Evolutionary conservation across 2,113 vertebrate species (phyloP).

Genomic region (Urocitellus parryii): DNA sequence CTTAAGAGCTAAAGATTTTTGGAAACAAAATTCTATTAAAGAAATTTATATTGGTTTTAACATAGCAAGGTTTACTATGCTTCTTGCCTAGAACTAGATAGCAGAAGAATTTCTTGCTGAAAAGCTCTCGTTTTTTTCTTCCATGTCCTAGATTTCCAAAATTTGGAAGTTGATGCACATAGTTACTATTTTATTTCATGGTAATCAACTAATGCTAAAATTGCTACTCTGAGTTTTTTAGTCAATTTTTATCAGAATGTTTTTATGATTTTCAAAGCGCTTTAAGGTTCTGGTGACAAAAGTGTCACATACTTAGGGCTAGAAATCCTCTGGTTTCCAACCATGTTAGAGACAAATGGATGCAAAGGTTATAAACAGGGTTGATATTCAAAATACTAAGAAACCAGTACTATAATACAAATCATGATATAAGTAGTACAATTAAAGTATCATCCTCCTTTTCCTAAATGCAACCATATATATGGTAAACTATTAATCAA

Average conservation of each 20-base stretch:
- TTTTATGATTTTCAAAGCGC: not conserved
- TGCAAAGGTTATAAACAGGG: not conserved
- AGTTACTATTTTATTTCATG: not conserved
- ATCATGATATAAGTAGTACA: not conserved
- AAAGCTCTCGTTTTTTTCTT: not conserved
- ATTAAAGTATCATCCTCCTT: not conserved
- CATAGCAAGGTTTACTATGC: not conserved
- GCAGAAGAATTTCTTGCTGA: not conserved
- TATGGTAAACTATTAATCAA: not conserved
- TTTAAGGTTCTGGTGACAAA: not conserved
- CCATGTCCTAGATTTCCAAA: not conserved
- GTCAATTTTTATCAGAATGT: not conserved
- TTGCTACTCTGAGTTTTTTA: not conserved
- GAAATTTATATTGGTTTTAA: slow-evolving; percentile 31
- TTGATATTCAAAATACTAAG: slow-evolving; percentile 17
- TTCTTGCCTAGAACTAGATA: not conserved
- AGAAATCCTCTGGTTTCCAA: not conserved
- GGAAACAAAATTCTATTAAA: slow-evolving; percentile 35
- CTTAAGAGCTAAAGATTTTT: not conserved
- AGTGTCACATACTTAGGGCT: not conserved
- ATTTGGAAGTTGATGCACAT: not conserved
- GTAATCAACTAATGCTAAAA: not conserved
- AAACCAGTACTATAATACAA: not conserved
- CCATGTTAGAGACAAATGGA: not conserved
- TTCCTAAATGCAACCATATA: not conserved